Evolutionary conservation across 2,888 invertebrate species (phyloP).

Genomic region (Branchipolynoe longqiensis): DNA sequence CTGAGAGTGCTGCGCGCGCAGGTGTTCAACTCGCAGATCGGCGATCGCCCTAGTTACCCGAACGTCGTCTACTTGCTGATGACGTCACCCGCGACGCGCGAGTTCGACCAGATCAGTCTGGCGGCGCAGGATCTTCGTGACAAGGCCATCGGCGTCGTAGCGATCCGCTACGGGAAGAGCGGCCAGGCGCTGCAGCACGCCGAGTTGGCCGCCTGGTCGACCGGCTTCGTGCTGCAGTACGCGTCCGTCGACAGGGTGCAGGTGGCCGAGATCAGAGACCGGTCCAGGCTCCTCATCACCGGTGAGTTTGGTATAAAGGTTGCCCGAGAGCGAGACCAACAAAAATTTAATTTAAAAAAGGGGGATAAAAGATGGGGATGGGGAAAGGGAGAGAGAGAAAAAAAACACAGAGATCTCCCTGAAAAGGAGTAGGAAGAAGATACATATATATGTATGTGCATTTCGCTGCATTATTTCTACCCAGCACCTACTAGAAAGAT

Average conservation of each 20-base stretch:
- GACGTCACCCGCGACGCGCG: background rate
- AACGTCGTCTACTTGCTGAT: conserved; percentile 32
- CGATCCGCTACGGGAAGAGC: background rate
- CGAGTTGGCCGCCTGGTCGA: background rate
- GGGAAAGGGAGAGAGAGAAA: too few species aligned
- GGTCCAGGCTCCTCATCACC: background rate
- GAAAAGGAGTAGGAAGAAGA: too few species aligned
- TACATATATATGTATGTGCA: too few species aligned
- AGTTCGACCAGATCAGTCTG: background rate
- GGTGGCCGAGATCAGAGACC: background rate
- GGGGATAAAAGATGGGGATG: too few species aligned
- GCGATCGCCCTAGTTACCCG: conserved; percentile 17
- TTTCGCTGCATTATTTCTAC: too few species aligned
- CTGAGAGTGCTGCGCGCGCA: background rate
- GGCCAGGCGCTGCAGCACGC: background rate
- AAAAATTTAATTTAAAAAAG: too few species aligned
- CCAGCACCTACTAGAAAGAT: too few species aligned
- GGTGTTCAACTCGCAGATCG: conserved; percentile 3
- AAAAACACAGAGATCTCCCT: too few species aligned
- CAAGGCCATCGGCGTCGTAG: background rate
- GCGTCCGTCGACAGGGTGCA: background rate
- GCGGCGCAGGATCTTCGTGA: conserved; percentile 1
- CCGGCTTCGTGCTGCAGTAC: conserved; percentile 19
- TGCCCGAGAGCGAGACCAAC: too few species aligned
- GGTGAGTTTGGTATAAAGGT: conserved; percentile 44